Percentiles rank a stretch among this genome's conserved stretches.
Evolutionary conservation across 1,140 invertebrate genomes (phyloP).

Genomic region (Tenebrio molitor): DNA sequence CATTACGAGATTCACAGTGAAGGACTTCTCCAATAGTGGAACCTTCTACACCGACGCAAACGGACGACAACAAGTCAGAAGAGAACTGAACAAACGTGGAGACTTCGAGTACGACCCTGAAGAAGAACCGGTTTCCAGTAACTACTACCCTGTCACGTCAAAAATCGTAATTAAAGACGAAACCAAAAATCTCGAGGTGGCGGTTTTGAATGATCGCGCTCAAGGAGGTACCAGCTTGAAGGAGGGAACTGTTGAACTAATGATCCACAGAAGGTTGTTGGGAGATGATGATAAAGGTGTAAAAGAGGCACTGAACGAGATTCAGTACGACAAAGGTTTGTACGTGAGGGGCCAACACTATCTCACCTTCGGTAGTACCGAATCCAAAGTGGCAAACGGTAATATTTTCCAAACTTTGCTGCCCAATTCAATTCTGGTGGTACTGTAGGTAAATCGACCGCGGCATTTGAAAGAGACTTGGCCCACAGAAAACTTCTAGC

Average conservation of each 20-base stretch:
- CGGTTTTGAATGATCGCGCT: slow-evolving; percentile 25
- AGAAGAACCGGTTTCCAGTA: slow-evolving; percentile 81
- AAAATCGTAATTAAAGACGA: slow-evolving; percentile 80
- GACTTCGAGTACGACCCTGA: slow-evolving; percentile 77
- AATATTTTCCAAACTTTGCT: too few relatives aligned
- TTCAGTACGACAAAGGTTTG: slow-evolving; percentile 79
- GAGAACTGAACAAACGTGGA: slow-evolving; percentile 64
- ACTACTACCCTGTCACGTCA: slow-evolving; percentile 94
- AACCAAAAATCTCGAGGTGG: slow-evolving; percentile 64
- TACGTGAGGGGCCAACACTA: slow-evolving; percentile 74
- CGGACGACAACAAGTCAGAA: slow-evolving; percentile 87
- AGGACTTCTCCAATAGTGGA: slow-evolving; percentile 72
- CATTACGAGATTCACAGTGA: slow-evolving; percentile 77
- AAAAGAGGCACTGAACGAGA: slow-evolving; percentile 91
- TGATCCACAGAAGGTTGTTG: slow-evolving; percentile 88
- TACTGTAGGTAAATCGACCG: too few relatives aligned
- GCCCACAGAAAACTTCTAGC: too few relatives aligned
- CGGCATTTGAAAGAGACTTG: too few relatives aligned
- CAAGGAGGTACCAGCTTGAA: slow-evolving; percentile 42
- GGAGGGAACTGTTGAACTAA: slow-evolving; percentile 67
- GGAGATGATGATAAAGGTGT: slow-evolving; percentile 94
- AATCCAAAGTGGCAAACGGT: too few relatives aligned
- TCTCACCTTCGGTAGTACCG: too few relatives aligned
- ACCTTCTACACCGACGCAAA: slow-evolving; percentile 95
- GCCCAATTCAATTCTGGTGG: too few relatives aligned